Evolutionary conservation across 2,113 vertebrate genomes (phyloP).

Genomic region (Piaya cayana): DNA sequence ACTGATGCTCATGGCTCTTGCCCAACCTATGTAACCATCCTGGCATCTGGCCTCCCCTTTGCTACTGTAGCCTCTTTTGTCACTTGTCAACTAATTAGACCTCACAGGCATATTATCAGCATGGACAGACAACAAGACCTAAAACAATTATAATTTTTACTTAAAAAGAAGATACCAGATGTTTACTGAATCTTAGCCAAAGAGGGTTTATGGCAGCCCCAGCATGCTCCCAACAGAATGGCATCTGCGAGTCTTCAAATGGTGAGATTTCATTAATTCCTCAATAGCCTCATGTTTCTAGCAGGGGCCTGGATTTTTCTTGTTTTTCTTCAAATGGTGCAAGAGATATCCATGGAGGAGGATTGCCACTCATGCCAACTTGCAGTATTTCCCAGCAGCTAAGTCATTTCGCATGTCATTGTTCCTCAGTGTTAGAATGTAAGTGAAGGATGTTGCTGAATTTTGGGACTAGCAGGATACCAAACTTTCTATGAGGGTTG

Average conservation of each 20-base stretch:
- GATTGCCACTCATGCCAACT: not conserved
- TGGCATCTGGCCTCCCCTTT: not conserved
- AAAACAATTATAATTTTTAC: slow-evolving; percentile 22
- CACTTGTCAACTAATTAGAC: slow-evolving; percentile 42
- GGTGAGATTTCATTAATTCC: not conserved
- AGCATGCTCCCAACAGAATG: not conserved
- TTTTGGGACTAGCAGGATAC: not conserved
- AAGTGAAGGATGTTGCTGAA: not conserved
- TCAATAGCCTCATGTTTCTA: not conserved
- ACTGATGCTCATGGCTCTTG: not conserved
- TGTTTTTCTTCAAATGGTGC: not conserved
- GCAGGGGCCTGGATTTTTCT: not conserved
- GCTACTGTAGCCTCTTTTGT: not conserved
- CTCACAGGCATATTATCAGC: not conserved
- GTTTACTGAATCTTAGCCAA: slow-evolving; percentile 25
- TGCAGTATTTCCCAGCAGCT: not conserved
- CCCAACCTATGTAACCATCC: not conserved
- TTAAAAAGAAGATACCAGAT: not conserved
- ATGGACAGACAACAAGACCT: not conserved
- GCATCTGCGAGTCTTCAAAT: not conserved
- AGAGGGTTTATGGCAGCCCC: slow-evolving; percentile 11
- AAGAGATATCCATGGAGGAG: not conserved
- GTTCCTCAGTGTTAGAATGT: fast-evolving
- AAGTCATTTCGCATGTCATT: fast-evolving
- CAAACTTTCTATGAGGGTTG: not conserved